Evolutionary conservation across 2,888 invertebrate species (phyloP).

Genomic region (Chymomyza caudatula): DNA sequence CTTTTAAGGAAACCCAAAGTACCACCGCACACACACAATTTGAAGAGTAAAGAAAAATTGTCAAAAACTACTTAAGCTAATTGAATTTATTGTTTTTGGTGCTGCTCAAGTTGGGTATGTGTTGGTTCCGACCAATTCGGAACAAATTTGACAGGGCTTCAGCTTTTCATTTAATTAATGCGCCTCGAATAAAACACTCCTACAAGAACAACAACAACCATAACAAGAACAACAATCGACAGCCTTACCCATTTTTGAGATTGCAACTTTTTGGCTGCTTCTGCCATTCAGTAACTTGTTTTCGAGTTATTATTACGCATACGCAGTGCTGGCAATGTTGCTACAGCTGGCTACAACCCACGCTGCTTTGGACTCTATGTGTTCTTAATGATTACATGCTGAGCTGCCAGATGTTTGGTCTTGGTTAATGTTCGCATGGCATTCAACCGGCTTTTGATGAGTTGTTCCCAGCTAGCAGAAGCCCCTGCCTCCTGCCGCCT

Average conservation of each 20-base stretch:
- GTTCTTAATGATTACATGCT: constrained; percentile 1
- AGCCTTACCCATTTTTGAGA: neutral
- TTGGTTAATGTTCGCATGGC: neutral
- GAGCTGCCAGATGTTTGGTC: neutral
- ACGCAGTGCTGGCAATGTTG: neutral
- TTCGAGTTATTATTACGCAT: neutral
- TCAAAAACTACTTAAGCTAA: constrained; percentile 11
- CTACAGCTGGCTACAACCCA: neutral
- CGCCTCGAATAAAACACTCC: neutral
- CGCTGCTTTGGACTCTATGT: neutral
- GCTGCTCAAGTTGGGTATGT: neutral
- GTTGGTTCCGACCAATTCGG: neutral
- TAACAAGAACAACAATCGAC: neutral
- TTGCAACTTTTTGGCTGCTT: neutral
- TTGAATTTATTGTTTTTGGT: constrained; percentile 20
- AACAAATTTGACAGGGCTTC: neutral
- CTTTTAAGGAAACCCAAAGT: neutral
- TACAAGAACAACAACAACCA: neutral
- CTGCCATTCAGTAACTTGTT: neutral
- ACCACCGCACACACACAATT: neutral
- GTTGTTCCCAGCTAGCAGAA: neutral
- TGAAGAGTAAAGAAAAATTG: neutral
- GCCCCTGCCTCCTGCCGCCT: no score
- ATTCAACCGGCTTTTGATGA: neutral
- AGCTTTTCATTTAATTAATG: neutral